Percentiles rank a stretch among this genome's conserved stretches.
phyloP scores from a whole-genome alignment of 2,797 vertebrate species.

The Arnoldichthys spilopterus region DNA sequence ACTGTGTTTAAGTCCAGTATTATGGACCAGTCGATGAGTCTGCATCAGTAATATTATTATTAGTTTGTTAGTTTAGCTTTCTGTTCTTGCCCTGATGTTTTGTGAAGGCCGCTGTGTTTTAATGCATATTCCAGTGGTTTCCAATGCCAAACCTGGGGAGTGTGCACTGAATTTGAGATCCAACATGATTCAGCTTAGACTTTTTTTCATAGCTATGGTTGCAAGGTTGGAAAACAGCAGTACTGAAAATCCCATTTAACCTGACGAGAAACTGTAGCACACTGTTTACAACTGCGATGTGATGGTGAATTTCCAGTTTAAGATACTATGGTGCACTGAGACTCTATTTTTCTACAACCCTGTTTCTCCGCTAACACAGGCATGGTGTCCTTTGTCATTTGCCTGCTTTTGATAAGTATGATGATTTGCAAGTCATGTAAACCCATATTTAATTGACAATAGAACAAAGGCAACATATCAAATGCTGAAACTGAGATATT shows the following conservation, averaged over 20 bases:
- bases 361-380: too few species aligned
- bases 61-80: background rate
- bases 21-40: background rate
- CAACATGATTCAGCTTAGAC: background rate
- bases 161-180: too few species aligned
- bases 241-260: background rate
- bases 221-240: background rate
- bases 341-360: too few species aligned
- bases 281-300: too few species aligned
- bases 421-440: too few species aligned
- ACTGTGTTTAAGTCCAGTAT: background rate
- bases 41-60: background rate
- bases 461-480: too few species aligned
- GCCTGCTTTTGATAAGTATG: too few species aligned
- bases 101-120: background rate
- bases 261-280: background rate
- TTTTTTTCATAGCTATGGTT: background rate
- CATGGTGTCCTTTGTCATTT: too few species aligned
- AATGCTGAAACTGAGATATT: too few species aligned
- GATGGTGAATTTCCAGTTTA: too few species aligned
- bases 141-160: background rate
- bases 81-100: background rate
- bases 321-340: too few species aligned
- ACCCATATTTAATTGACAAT: too few species aligned
- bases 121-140: background rate